Percentiles rank a stretch among this genome's conserved stretches.
Conservation (phyloP, 2,888 invertebrate species). For the Cinara cedri region DNA sequence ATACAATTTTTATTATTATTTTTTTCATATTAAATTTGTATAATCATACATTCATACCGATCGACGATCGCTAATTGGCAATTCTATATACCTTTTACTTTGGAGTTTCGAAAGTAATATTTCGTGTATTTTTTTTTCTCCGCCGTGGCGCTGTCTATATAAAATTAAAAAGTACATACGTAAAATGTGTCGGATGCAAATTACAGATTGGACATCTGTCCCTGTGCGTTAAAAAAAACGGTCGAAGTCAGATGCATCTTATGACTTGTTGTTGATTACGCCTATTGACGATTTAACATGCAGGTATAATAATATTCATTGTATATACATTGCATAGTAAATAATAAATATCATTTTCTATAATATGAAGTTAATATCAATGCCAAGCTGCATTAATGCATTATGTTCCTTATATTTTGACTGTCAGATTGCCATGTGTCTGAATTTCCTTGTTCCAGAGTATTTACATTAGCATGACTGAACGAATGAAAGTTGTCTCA, state of each 20-base stretch:
- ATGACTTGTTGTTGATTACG: constrained; percentile 9
- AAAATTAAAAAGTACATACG: background rate
- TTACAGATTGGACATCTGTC: background rate
- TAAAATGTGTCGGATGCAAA: constrained; percentile 14
- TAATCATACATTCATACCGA: background rate
- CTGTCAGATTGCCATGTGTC: background rate
- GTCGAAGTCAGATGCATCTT: constrained; percentile 21
- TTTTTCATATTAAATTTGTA: background rate
- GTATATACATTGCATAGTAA: background rate
- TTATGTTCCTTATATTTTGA: background rate
- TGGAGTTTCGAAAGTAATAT: constrained; percentile 7
- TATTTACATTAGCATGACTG: background rate
- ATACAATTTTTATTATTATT: constrained; percentile 10
- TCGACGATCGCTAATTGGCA: background rate
- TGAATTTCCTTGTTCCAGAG: constrained; percentile 14
- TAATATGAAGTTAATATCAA: background rate
- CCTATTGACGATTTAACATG: constrained; percentile 29
- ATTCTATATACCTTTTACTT: background rate
- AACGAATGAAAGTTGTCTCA: background rate
- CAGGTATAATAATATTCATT: constrained; percentile 27
- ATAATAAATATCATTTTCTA: background rate
- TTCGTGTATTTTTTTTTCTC: background rate
- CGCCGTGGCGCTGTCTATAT: background rate
- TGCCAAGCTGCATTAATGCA: background rate
- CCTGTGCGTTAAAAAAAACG: constrained; percentile 13